A percentile compares a stretch with the other conserved stretches of the same genome.
These are phyloP conservation scores for Cephus rjabovi DNA, from an alignment of 2,888 invertebrate genomes.

Conservation along the genomic window DNA sequence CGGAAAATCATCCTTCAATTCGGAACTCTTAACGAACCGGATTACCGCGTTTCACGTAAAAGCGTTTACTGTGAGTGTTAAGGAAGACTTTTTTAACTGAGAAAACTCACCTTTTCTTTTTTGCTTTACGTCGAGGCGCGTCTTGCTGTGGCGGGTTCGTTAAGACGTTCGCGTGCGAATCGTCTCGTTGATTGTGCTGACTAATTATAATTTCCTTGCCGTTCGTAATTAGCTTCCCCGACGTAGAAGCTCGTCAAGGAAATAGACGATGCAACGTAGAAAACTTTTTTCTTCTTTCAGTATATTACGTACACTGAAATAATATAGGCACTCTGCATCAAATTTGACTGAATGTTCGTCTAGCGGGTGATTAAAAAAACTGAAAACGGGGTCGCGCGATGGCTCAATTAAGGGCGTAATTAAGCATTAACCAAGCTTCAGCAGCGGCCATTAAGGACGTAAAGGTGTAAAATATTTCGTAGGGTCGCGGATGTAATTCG, in stretches of 20 bases:
- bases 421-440: neutral
- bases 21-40: neutral
- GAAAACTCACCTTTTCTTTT: neutral
- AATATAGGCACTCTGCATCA: neutral
- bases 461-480: neutral
- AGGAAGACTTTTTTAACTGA: neutral
- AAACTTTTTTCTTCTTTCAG: neutral
- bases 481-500: neutral
- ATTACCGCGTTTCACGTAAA: neutral
- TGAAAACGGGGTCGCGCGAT: neutral
- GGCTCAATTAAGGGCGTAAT: neutral
- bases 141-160: neutral
- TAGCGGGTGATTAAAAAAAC: neutral
- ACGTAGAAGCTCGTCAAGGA: neutral
- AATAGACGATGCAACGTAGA: neutral
- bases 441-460: neutral
- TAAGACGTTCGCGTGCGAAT: neutral
- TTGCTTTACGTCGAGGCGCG: neutral
- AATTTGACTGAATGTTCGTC: neutral
- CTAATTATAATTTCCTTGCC: slow-evolving; percentile 1
- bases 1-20: neutral
- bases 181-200: neutral
- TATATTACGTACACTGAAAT: neutral
- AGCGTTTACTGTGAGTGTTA: neutral
- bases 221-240: neutral